These are phyloP conservation scores for Rhinogobio ventralis DNA, from an alignment of 2,797 vertebrate species.

Conservation along the genomic window DNA sequence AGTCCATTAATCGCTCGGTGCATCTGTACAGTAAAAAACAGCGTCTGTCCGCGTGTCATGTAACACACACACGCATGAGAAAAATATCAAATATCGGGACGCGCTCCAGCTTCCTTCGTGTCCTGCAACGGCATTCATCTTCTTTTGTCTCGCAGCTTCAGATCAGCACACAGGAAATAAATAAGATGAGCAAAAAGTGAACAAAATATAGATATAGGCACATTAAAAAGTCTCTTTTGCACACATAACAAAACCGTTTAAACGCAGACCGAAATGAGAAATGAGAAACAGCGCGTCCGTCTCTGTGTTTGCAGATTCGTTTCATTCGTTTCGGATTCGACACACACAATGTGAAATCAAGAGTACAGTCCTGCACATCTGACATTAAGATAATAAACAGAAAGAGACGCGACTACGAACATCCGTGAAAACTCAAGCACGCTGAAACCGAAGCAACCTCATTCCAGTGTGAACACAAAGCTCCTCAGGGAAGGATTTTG, in stretches of 20 bases:
- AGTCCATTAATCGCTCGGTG: conserved; percentile 71
- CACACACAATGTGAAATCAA: not conserved
- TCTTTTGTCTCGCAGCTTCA: not conserved
- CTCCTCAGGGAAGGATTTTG: conserved; percentile 17
- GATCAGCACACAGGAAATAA: conserved; percentile 8
- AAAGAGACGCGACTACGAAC: too few relatives aligned
- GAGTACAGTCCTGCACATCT: not conserved
- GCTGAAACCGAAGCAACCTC: not conserved
- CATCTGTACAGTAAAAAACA: conserved; percentile 85
- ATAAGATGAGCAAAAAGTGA: conserved; percentile 31
- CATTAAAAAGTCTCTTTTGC: conserved; percentile 45
- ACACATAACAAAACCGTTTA: not conserved
- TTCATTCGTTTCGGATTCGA: too few relatives aligned
- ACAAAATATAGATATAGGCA: conserved; percentile 56
- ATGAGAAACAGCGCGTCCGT: too few relatives aligned
- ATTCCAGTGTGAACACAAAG: not conserved
- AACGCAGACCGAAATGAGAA: not conserved
- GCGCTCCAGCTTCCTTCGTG: not conserved
- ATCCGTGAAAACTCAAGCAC: not conserved
- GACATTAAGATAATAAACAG: not conserved
- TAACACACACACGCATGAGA: conserved; percentile 29
- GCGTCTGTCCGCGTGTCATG: not conserved
- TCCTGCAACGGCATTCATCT: conserved; percentile 20
- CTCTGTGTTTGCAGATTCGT: too few relatives aligned
- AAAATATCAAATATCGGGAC: conserved; percentile 53